These are phyloP conservation scores for Agrypnus murinus DNA, from an alignment of 2,888 invertebrate genomes.

Conservation along the genomic window DNA sequence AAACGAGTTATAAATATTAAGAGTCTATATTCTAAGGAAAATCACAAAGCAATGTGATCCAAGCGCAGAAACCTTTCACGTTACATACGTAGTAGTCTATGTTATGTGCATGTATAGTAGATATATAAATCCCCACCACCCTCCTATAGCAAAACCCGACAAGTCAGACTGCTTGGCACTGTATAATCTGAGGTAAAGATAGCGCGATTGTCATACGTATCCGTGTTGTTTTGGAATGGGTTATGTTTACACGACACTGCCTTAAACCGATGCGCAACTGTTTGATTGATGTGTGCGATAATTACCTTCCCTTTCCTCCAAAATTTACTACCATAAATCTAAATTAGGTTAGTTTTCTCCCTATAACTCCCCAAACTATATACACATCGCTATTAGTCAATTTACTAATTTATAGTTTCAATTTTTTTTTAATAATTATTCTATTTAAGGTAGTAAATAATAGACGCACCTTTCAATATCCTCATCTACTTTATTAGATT, in stretches of 20 bases:
- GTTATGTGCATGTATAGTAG: conserved; percentile 54
- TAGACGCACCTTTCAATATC: too few species aligned
- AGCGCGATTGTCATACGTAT: conserved; percentile 39
- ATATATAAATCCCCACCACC: conserved; percentile 49
- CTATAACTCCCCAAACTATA: too few species aligned
- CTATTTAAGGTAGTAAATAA: too few species aligned
- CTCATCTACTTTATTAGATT: too few species aligned
- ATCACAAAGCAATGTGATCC: conserved; percentile 49
- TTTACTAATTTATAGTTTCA: too few species aligned
- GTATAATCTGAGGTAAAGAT: conserved; percentile 45
- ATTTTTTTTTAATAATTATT: too few species aligned
- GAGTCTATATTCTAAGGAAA: conserved; percentile 40
- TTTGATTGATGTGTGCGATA: conserved; percentile 27
- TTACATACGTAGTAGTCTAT: conserved; percentile 49
- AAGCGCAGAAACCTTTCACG: conserved; percentile 52
- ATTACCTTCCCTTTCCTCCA: conserved; percentile 9
- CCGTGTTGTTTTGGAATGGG: conserved; percentile 24
- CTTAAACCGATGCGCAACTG: conserved; percentile 17
- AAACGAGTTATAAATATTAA: conserved; percentile 35
- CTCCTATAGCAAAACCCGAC: conserved; percentile 31
- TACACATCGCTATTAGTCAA: too few species aligned
- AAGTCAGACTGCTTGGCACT: conserved; percentile 60
- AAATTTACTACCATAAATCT: conserved; percentile 1
- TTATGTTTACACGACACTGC: conserved; percentile 29
- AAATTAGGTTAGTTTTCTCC: not conserved